phyloP scores from a whole-genome alignment of 2,888 invertebrate genomes.

The Graphium colonna region DNA sequence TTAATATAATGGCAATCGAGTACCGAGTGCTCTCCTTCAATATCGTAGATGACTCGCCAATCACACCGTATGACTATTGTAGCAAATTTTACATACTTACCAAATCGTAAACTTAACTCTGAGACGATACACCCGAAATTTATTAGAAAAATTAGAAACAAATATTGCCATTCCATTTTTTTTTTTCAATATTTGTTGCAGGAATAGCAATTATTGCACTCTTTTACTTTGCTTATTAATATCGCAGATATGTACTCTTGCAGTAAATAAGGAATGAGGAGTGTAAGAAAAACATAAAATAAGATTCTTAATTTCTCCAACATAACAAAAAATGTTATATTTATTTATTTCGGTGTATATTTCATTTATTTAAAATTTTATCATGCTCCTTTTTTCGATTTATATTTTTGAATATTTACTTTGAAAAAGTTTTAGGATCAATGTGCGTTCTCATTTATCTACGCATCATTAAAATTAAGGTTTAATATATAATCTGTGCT shows the following conservation, averaged over 20 bases:
- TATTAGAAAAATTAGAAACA: conserved; percentile 46
- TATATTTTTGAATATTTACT: no score
- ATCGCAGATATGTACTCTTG: conserved; percentile 70
- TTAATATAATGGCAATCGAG: no score
- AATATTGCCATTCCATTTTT: conserved; percentile 42
- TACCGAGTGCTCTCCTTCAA: no score
- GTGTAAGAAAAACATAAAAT: conserved; percentile 59
- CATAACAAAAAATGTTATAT: conserved; percentile 43
- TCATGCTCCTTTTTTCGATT: no score
- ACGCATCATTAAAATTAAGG: no score
- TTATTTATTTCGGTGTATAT: no score
- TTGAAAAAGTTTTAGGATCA: no score
- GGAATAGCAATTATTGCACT: conserved; percentile 44
- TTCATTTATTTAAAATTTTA: no score
- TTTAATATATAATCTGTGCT: neutral
- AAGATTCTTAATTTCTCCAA: conserved; percentile 63
- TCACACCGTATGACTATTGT: no score
- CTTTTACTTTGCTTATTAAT: conserved; percentile 54
- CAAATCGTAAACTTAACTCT: conserved; percentile 60
- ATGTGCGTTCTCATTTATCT: no score
- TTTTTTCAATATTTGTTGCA: conserved; percentile 35
- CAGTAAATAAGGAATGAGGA: conserved; percentile 64
- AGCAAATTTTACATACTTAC: no score
- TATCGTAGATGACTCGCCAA: no score
- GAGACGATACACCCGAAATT: conserved; percentile 54